phyloP scores from a whole-genome alignment of 2,797 vertebrate species.

The Acestrorhynchus altus region DNA sequence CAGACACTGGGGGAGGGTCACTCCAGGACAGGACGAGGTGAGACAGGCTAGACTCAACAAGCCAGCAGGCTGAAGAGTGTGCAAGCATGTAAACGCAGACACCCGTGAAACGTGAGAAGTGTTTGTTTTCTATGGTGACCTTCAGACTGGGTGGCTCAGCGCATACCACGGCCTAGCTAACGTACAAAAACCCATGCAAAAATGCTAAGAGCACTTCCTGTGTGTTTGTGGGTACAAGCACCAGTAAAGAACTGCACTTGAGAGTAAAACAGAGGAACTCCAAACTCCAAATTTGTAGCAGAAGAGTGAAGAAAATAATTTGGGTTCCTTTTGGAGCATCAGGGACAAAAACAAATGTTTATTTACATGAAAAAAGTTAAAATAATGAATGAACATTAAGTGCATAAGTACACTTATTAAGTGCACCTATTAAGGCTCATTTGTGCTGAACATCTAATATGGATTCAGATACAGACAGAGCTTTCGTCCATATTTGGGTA shows the following conservation, averaged over 20 bases:
- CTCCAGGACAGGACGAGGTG: conserved; percentile 60
- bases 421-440: too few relatives aligned
- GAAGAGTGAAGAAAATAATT: neutral
- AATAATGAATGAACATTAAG: too few relatives aligned
- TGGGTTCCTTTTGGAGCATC: neutral
- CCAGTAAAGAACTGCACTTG: conserved; percentile 1
- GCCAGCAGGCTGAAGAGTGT: conserved; percentile 54
- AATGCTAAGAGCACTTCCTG: neutral
- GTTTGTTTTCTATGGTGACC: conserved; percentile 69
- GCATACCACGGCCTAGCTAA: conserved; percentile 19
- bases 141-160: conserved; percentile 29
- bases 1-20: conserved; percentile 68
- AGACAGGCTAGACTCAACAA: conserved; percentile 76
- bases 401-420: too few relatives aligned
- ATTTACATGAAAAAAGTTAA: too few relatives aligned
- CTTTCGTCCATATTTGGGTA: too few relatives aligned
- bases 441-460: too few relatives aligned
- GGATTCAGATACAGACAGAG: too few relatives aligned
- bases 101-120: conserved; percentile 69
- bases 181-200: conserved; percentile 3
- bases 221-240: too few relatives aligned
- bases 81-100: conserved; percentile 35
- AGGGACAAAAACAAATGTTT: neutral
- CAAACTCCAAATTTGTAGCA: neutral
- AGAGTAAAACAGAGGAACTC: neutral